Percentiles rank a stretch among this genome's conserved stretches.
Evolutionary conservation across 2,797 vertebrate species (phyloP).

Genomic region (Sebastes hopkinsi): DNA sequence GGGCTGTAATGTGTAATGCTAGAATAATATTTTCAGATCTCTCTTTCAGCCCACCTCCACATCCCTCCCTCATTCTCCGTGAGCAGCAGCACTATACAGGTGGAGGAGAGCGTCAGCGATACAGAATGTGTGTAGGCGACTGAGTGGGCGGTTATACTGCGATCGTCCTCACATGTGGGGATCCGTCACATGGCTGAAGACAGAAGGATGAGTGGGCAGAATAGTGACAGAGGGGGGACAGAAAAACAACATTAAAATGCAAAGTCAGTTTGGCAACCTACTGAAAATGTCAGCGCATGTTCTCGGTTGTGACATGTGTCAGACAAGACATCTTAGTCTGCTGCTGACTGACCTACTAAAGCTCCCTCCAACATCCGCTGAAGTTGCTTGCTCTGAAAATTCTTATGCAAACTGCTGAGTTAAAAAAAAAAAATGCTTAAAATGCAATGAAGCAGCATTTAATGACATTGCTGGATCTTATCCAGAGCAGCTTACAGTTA

Average conservation of each 20-base stretch:
- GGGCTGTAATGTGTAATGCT: conserved; percentile 9
- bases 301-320: conserved; percentile 31
- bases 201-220: conserved; percentile 55
- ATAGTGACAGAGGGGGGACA: conserved; percentile 22
- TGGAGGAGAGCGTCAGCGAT: conserved; percentile 41
- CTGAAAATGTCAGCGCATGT: conserved; percentile 27
- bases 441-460: conserved; percentile 35
- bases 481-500: conserved; percentile 25
- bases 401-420: conserved; percentile 41
- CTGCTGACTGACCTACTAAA: conserved; percentile 26
- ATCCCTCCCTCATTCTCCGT: conserved; percentile 23
- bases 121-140: conserved; percentile 59
- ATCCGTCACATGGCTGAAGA: conserved; percentile 52
- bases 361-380: not conserved
- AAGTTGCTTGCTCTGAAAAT: conserved; percentile 45
- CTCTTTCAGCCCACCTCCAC: conserved; percentile 26
- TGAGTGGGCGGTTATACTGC: conserved; percentile 40
- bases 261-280: not conserved
- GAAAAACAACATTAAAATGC: not conserved
- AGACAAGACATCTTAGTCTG: conserved; percentile 17
- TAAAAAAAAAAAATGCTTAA: conserved; percentile 19
- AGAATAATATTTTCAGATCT: conserved; percentile 32
- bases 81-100: conserved; percentile 29
- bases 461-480: conserved; percentile 1
- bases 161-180: conserved; percentile 44